A percentile compares a stretch with the other conserved stretches of the same genome.
These are phyloP conservation scores for Channa striata DNA, from an alignment of 2,797 vertebrate genomes.

Conservation along the genomic window DNA sequence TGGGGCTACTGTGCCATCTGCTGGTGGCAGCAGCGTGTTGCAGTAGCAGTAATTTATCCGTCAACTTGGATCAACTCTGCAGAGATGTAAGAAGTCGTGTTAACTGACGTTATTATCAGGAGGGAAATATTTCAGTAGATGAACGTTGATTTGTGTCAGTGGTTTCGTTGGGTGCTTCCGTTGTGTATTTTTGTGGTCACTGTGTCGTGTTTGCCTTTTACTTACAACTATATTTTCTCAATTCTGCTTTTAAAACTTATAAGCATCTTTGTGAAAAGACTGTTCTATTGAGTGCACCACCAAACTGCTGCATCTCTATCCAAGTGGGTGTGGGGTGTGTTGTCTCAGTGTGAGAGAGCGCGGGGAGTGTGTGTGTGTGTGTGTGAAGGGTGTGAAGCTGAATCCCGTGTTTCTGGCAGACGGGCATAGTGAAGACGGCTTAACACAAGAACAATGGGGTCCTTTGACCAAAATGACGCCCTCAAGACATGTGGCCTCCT, in stretches of 20 bases:
- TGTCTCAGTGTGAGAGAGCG: conserved; percentile 24
- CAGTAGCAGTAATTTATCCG: not conserved
- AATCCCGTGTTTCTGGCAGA: conserved; percentile 80
- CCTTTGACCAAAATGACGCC: conserved; percentile 88
- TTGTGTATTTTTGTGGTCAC: not conserved
- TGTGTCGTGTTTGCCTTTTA: conserved; percentile 20
- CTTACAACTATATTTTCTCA: not conserved
- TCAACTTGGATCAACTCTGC: not conserved
- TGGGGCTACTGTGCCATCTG: conserved; percentile 73
- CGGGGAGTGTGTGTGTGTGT: conserved; percentile 41
- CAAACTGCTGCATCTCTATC: conserved; percentile 50
- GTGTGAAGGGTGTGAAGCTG: conserved; percentile 69
- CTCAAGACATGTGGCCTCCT: conserved; percentile 90
- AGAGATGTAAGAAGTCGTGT: conserved; percentile 1
- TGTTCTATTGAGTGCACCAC: conserved; percentile 34
- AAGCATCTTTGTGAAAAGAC: conserved; percentile 21
- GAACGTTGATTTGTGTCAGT: not conserved
- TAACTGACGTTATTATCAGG: not conserved
- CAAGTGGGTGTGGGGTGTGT: conserved; percentile 43
- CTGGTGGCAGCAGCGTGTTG: conserved; percentile 46
- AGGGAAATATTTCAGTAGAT: conserved; percentile 2
- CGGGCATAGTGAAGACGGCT: conserved; percentile 84
- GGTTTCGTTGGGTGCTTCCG: not conserved
- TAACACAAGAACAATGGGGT: conserved; percentile 88
- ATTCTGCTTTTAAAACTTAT: conserved; percentile 30